phyloP scores from a whole-genome alignment of 1,140 invertebrate species.

The Paraescarpia echinospica region DNA sequence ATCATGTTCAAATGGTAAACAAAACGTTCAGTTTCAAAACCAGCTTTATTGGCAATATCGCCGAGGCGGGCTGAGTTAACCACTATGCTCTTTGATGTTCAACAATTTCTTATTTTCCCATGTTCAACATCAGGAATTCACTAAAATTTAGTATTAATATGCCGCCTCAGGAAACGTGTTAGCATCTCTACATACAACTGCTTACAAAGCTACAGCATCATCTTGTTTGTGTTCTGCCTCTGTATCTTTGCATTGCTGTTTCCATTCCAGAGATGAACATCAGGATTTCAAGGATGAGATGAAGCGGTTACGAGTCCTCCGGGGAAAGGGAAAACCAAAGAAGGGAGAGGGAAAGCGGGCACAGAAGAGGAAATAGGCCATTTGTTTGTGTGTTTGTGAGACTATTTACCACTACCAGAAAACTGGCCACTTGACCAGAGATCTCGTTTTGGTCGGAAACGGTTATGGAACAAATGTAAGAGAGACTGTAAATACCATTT shows the following conservation, averaged over 20 bases:
- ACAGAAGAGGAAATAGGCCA: slow-evolving; percentile 33
- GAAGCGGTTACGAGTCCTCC: slow-evolving; percentile 70
- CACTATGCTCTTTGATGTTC: too few species aligned
- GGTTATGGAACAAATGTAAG: background rate
- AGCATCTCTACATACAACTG: too few species aligned
- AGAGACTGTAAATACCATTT: background rate
- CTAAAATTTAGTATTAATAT: too few species aligned
- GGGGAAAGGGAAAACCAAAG: slow-evolving; percentile 72
- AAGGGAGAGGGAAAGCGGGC: slow-evolving; percentile 63
- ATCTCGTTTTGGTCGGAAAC: background rate
- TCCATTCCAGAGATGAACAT: slow-evolving; percentile 76
- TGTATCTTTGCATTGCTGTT: background rate
- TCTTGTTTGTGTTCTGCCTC: too few species aligned
- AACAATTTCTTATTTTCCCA: too few species aligned
- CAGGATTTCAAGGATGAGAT: slow-evolving; percentile 90
- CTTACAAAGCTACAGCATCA: too few species aligned
- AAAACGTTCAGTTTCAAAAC: too few species aligned
- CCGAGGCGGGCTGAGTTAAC: too few species aligned
- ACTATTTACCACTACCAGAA: slow-evolving; percentile 3
- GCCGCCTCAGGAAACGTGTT: too few species aligned
- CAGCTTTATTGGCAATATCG: too few species aligned
- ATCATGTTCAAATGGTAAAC: too few species aligned
- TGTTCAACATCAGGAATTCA: too few species aligned
- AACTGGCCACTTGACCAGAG: background rate
- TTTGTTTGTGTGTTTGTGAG: background rate